Percentiles rank a stretch among this genome's conserved stretches.
Conservation (phyloP, 2,113 vertebrate species). For the Microtus montanus region DNA sequence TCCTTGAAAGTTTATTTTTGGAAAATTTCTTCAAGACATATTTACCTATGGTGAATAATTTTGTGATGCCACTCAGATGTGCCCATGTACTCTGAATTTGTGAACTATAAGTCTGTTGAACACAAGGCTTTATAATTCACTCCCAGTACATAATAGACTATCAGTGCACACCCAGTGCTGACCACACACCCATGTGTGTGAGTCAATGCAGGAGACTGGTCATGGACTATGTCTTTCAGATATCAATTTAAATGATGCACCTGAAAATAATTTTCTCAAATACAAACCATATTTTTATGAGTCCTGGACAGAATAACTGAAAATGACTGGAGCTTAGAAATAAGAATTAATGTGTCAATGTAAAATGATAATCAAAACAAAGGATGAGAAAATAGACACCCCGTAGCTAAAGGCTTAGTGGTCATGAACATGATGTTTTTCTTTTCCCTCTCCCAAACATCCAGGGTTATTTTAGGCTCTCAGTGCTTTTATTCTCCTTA, state of each 20-base stretch:
- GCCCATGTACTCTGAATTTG: conserved; percentile 10
- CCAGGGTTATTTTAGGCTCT: not conserved
- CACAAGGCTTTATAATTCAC: not conserved
- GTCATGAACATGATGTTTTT: not conserved
- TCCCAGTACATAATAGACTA: not conserved
- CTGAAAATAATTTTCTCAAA: not conserved
- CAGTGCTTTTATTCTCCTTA: not conserved
- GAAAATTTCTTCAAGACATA: not conserved
- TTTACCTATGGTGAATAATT: not conserved
- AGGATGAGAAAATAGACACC: not conserved
- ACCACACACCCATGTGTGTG: not conserved
- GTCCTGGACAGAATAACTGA: not conserved
- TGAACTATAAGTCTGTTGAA: not conserved
- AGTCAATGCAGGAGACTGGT: not conserved
- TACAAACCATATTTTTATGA: conserved; percentile 6
- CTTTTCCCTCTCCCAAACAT: not conserved
- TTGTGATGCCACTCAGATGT: not conserved
- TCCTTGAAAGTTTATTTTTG: not conserved
- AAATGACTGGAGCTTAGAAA: not conserved
- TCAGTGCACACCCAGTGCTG: too few species aligned
- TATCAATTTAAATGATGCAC: not conserved
- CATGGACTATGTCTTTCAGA: not conserved
- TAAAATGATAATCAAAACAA: conserved; percentile 36
- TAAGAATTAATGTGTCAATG: not conserved
- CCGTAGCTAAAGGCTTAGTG: not conserved